These are phyloP conservation scores for Halisarca cf. caerulea DNA, from an alignment of 37 sponge, comb jelly and placozoan species.

Conservation along the genomic window DNA sequence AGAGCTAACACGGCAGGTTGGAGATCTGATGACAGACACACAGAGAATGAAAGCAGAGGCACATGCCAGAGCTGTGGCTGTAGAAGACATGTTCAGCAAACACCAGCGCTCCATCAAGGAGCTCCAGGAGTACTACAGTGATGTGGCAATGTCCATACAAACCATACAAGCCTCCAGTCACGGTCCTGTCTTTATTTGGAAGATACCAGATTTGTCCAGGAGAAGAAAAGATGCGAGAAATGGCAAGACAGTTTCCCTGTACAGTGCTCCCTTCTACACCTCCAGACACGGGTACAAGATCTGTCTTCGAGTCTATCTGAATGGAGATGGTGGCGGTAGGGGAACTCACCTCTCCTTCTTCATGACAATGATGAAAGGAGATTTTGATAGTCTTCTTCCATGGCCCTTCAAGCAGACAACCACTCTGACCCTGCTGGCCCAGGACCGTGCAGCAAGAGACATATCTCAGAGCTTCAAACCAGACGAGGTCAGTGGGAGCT, in stretches of 20 bases:
- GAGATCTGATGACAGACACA: neutral
- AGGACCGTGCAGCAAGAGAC: constrained; percentile 45
- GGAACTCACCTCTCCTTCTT: constrained; percentile 76
- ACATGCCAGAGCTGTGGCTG: neutral
- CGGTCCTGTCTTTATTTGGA: constrained; percentile 75
- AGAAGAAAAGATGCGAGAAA: constrained; percentile 66
- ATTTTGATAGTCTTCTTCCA: constrained; percentile 79
- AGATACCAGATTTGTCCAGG: constrained; percentile 73
- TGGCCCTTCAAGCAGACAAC: constrained; percentile 85
- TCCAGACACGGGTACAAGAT: constrained; percentile 81
- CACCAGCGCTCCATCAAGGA: constrained; percentile 37
- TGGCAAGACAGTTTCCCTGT: constrained; percentile 75
- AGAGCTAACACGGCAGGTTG: constrained; percentile 21
- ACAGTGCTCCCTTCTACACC: constrained; percentile 87
- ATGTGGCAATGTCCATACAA: constrained; percentile 61
- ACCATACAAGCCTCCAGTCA: constrained; percentile 76
- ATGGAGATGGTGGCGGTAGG: constrained; percentile 86
- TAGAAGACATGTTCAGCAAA: constrained; percentile 32
- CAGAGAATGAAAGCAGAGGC: constrained; percentile 8
- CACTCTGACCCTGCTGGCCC: constrained; percentile 68
- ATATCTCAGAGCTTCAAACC: constrained; percentile 77
- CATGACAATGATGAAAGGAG: constrained; percentile 82
- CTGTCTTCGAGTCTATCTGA: constrained; percentile 79
- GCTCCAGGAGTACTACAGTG: constrained; percentile 59
- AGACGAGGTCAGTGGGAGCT: constrained; percentile 52